Percentiles rank a stretch among this genome's conserved stretches.
Evolutionary conservation across 2,888 invertebrate species (phyloP).

Genomic region (Galerucella pusilla): DNA sequence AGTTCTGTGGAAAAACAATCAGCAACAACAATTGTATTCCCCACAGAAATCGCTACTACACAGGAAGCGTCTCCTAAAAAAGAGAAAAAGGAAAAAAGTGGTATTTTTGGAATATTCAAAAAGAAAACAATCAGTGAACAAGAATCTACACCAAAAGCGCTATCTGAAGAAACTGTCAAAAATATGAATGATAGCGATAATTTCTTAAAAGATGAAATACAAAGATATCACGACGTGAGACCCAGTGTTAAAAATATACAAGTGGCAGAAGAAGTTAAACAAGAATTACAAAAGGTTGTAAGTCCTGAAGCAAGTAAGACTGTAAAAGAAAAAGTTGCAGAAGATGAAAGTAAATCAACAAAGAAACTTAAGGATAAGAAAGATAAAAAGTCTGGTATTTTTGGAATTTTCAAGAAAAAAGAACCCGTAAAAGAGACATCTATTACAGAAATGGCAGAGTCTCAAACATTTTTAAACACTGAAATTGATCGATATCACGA

Average conservation of each 20-base stretch:
- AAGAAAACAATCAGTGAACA: slow-evolving; percentile 18
- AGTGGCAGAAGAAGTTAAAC: slow-evolving; percentile 3
- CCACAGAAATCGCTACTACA: slow-evolving; percentile 7
- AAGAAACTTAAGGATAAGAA: slow-evolving; percentile 24
- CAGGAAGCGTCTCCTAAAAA: slow-evolving; percentile 9
- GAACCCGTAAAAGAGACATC: slow-evolving; percentile 2
- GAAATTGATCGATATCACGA: slow-evolving; percentile 51
- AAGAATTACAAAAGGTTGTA: neutral
- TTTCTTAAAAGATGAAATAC: slow-evolving; percentile 43
- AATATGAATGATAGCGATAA: slow-evolving; percentile 33
- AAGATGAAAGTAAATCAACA: slow-evolving; percentile 9
- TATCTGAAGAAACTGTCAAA: slow-evolving; percentile 21
- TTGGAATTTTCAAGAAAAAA: slow-evolving; percentile 35
- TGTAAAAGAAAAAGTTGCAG: slow-evolving; percentile 4
- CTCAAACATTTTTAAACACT: slow-evolving; percentile 48
- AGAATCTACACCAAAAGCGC: neutral
- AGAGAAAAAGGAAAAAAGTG: slow-evolving; percentile 39
- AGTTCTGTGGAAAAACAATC: slow-evolving; percentile 19
- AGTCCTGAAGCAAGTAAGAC: slow-evolving; percentile 2
- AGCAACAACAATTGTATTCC: neutral
- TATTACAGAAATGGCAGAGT: slow-evolving; percentile 42
- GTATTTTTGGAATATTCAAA: slow-evolving; percentile 41
- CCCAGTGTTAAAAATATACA: slow-evolving; percentile 30
- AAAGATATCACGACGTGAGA: slow-evolving; percentile 45
- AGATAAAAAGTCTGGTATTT: slow-evolving; percentile 27